phyloP scores from a whole-genome alignment of 2,888 invertebrate genomes.

The Priocnemis perturbator region DNA sequence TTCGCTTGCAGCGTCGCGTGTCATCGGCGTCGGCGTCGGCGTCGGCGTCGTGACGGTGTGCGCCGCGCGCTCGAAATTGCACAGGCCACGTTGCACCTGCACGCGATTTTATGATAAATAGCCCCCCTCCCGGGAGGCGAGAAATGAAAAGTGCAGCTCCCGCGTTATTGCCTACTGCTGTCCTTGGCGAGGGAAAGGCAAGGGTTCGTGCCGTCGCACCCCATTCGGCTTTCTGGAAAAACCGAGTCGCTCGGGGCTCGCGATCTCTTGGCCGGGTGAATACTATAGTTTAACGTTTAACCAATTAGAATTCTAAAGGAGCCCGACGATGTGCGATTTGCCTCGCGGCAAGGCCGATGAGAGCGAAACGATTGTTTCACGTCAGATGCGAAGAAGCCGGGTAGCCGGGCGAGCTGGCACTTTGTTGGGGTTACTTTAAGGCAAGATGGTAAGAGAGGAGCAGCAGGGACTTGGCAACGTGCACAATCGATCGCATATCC shows the following conservation, averaged over 20 bases:
- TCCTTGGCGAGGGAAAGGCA: slow-evolving; percentile 57
- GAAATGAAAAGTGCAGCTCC: slow-evolving; percentile 47
- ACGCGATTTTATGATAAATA: slow-evolving; percentile 43
- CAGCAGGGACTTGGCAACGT: slow-evolving; percentile 54
- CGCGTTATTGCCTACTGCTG: slow-evolving; percentile 14
- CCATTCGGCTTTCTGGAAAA: slow-evolving; percentile 42
- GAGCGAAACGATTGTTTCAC: background rate
- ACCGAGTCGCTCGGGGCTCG: slow-evolving; percentile 21
- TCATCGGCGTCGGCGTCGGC: slow-evolving; percentile 27
- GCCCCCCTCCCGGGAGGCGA: slow-evolving; percentile 19
- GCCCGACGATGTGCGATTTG: slow-evolving; percentile 7
- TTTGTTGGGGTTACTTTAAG: too few relatives aligned
- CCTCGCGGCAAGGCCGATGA: slow-evolving; percentile 2
- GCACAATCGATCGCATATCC: slow-evolving; percentile 69
- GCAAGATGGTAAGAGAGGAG: slow-evolving; percentile 22
- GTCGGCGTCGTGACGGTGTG: slow-evolving; percentile 45
- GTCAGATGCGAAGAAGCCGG: slow-evolving; percentile 6
- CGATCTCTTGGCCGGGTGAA: slow-evolving; percentile 6
- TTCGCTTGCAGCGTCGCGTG: too few relatives aligned
- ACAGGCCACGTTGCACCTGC: slow-evolving; percentile 26
- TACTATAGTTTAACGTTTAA: too few relatives aligned
- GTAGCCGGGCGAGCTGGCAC: slow-evolving; percentile 30
- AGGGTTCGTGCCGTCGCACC: slow-evolving; percentile 39
- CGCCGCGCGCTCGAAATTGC: slow-evolving; percentile 19
- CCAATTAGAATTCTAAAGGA: slow-evolving; percentile 39